Conservation (phyloP, 1,140 invertebrate genomes). For the Cherax destructor region DNA sequence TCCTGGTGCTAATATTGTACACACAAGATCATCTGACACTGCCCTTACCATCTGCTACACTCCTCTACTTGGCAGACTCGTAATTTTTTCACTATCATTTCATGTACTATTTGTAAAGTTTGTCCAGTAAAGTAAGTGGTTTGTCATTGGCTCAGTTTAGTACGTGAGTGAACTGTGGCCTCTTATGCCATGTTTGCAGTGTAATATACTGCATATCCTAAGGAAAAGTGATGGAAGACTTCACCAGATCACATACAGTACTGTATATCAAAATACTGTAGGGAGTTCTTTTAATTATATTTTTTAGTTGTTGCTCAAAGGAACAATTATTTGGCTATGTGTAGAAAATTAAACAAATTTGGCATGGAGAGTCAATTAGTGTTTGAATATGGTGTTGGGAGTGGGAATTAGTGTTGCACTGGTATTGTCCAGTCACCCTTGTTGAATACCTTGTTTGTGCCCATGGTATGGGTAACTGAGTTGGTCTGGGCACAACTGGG, state of each 20-base stretch:
- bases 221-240: neutral
- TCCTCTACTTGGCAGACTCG: neutral
- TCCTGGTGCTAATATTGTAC: constrained; percentile 65
- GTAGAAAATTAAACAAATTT: neutral
- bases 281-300: neutral
- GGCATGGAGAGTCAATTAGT: neutral
- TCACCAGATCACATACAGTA: neutral
- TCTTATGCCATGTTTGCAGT: neutral
- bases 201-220: neutral
- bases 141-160: constrained; percentile 13
- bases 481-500: neutral
- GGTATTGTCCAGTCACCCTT: neutral
- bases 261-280: neutral
- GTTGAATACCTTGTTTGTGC: neutral
- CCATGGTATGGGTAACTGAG: neutral
- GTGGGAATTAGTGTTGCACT: neutral
- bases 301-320: neutral
- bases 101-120: neutral
- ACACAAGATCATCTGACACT: constrained; percentile 38
- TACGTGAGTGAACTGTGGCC: neutral
- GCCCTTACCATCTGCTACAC: constrained; percentile 5
- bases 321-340: neutral
- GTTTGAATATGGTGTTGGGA: neutral
- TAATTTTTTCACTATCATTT: constrained; percentile 13
- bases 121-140: constrained; percentile 1